Percentiles rank a stretch among this genome's conserved stretches.
phyloP scores from a whole-genome alignment of 2,113 vertebrate genomes.

The Anthoscopus minutus region DNA sequence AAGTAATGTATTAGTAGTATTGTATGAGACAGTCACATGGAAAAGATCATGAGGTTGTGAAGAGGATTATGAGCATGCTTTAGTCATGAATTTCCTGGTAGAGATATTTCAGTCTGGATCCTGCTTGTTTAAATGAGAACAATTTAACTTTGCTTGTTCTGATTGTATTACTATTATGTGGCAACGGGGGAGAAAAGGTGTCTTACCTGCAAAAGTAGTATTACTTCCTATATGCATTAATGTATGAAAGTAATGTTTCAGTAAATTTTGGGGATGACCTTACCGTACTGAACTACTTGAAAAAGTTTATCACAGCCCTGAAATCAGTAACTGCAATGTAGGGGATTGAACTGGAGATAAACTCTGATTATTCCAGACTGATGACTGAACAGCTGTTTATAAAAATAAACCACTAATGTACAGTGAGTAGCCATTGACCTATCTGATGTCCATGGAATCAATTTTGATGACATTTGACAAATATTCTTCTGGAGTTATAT shows the following conservation, averaged over 20 bases:
- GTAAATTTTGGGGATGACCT: not conserved
- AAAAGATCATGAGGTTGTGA: constrained; percentile 44
- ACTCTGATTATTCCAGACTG: not conserved
- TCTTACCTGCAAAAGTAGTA: not conserved
- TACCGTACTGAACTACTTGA: not conserved
- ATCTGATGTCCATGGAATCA: not conserved
- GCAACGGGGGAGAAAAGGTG: not conserved
- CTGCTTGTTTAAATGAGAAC: not conserved
- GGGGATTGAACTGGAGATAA: not conserved
- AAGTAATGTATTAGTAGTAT: constrained; percentile 25
- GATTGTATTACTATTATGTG: not conserved
- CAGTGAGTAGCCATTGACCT: not conserved
- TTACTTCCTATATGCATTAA: not conserved
- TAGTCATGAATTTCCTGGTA: constrained; percentile 30
- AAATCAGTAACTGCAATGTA: not conserved
- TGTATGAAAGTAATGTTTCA: not conserved
- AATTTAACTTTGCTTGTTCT: not conserved
- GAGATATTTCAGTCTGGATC: not conserved
- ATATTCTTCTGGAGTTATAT: not conserved
- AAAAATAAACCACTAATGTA: not conserved
- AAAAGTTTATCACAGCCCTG: not conserved
- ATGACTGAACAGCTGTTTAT: not conserved
- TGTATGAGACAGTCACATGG: constrained; percentile 56
- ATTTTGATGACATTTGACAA: not conserved
- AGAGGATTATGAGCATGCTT: constrained; percentile 55